Conservation (phyloP, 2,888 invertebrate genomes). For the Papilio elwesi region DNA sequence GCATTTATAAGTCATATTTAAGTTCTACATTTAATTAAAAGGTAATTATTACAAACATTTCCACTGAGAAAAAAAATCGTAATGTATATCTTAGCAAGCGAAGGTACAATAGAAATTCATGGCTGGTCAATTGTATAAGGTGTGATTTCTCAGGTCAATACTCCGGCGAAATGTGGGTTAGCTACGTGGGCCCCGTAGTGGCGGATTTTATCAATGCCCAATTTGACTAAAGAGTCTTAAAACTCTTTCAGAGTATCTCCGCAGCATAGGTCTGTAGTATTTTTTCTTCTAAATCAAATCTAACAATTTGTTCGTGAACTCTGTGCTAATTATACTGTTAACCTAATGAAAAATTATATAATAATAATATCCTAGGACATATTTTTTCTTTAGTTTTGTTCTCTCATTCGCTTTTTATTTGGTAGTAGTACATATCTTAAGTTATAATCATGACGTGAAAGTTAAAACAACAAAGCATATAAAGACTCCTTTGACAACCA, state of each 20-base stretch:
- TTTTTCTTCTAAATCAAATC: neutral
- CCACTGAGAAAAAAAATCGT: slow-evolving; percentile 10
- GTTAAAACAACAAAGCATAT: no score
- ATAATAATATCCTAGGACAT: no score
- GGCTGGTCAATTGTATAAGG: slow-evolving; percentile 60
- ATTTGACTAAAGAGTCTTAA: slow-evolving; percentile 8
- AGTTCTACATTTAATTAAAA: neutral
- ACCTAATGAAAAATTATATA: no score
- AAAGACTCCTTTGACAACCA: no score
- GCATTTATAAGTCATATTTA: neutral
- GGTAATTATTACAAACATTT: neutral
- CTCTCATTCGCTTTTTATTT: no score
- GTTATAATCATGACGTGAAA: no score
- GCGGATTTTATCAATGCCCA: slow-evolving; percentile 45
- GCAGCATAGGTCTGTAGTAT: neutral
- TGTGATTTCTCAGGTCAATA: slow-evolving; percentile 67
- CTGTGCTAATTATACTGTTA: no score
- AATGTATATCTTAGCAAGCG: slow-evolving; percentile 40
- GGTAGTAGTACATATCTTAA: no score
- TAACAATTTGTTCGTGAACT: neutral
- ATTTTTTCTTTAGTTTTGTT: no score
- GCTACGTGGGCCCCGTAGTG: slow-evolving; percentile 54
- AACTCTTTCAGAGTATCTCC: neutral
- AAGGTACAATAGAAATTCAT: slow-evolving; percentile 57
- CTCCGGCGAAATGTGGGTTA: slow-evolving; percentile 59